A percentile compares a stretch with the other conserved stretches of the same genome.
Conservation (phyloP, 2,888 invertebrate species). For the Megalurothrips usitatus region DNA sequence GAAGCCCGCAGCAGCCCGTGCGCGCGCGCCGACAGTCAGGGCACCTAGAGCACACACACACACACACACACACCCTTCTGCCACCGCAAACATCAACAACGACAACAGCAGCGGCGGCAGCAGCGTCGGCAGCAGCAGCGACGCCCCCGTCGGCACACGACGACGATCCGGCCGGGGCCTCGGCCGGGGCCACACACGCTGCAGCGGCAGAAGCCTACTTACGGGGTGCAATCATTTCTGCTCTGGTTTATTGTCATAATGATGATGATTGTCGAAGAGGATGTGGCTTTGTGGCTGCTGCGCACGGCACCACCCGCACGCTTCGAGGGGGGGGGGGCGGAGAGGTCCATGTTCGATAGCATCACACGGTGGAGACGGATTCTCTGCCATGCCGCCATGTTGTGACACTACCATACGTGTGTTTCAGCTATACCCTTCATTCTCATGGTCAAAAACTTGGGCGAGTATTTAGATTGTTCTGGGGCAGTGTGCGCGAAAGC, state of each 20-base stretch:
- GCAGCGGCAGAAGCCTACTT: background rate
- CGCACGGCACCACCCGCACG: background rate
- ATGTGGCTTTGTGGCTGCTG: background rate
- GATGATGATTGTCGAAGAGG: no score
- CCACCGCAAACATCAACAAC: background rate
- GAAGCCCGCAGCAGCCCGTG: background rate
- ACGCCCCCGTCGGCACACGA: no score
- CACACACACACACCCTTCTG: background rate
- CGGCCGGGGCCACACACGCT: background rate
- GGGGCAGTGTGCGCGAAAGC: no score
- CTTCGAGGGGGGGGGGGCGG: no score
- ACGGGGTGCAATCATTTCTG: background rate
- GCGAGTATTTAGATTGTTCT: no score
- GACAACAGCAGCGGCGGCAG: background rate
- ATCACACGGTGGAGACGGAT: no score
- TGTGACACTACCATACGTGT: no score
- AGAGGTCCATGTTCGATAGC: no score
- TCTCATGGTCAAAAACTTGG: no score
- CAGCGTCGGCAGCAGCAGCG: no score
- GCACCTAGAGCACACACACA: background rate
- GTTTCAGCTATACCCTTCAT: no score
- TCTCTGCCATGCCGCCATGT: no score
- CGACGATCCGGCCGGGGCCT: background rate
- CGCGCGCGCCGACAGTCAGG: background rate
- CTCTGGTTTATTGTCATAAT: background rate